These are phyloP conservation scores for Leptocoma aspasia DNA, from an alignment of 2,113 vertebrate genomes.

Conservation along the genomic window DNA sequence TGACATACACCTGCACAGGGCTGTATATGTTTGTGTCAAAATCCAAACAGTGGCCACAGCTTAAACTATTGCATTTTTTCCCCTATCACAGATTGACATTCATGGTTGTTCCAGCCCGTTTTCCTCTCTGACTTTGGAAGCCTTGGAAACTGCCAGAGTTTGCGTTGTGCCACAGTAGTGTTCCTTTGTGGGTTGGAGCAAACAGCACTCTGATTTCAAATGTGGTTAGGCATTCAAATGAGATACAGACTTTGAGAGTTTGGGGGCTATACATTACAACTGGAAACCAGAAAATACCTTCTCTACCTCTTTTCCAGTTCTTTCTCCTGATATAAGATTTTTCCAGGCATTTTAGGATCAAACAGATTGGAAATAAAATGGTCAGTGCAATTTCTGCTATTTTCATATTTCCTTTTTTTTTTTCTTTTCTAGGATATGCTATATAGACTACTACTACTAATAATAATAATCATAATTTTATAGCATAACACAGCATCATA, in stretches of 20 bases:
- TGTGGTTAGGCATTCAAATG: not conserved
- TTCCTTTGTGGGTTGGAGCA: fast-evolving
- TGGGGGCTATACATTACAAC: not conserved
- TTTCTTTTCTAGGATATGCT: not conserved
- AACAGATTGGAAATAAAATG: not conserved
- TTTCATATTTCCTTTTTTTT: not conserved
- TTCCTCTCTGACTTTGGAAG: not conserved
- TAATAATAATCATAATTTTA: not conserved
- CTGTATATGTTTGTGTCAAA: not conserved
- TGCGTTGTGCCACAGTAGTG: fast-evolving
- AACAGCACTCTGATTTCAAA: not conserved
- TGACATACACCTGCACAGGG: not conserved
- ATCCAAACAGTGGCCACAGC: not conserved
- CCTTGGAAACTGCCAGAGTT: not conserved
- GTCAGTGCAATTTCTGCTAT: not conserved
- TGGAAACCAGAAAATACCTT: not conserved
- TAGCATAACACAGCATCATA: not conserved
- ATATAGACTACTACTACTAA: not conserved
- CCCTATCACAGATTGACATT: not conserved
- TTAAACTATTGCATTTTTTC: not conserved
- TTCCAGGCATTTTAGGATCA: not conserved
- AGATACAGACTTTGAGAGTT: not conserved
- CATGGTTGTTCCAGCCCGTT: not conserved
- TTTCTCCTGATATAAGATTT: not conserved
- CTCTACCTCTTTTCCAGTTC: not conserved